These are phyloP conservation scores for Penelope pileata DNA, from an alignment of 2,113 vertebrate species.

Conservation along the genomic window DNA sequence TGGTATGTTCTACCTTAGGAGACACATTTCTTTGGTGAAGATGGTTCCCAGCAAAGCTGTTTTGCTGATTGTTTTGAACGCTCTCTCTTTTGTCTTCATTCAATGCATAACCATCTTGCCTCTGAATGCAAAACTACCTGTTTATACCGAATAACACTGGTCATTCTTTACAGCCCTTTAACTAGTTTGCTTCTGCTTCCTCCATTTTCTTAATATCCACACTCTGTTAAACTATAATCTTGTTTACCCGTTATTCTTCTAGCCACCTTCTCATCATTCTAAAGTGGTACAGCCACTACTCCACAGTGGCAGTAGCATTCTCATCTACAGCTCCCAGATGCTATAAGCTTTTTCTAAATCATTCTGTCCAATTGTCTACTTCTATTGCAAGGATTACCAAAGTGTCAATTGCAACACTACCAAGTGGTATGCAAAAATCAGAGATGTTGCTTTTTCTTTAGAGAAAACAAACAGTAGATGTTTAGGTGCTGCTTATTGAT, in stretches of 20 bases:
- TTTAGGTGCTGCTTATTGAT: background rate
- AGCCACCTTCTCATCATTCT: background rate
- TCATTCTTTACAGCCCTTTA: background rate
- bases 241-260: background rate
- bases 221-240: background rate
- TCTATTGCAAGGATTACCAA: background rate
- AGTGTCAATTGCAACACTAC: background rate
- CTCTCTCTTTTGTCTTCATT: background rate
- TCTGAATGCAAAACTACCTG: background rate
- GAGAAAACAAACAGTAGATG: background rate
- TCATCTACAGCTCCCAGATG: background rate
- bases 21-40: background rate
- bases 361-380: background rate
- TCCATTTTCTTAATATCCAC: background rate
- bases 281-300: background rate
- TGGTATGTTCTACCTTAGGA: background rate
- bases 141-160: background rate
- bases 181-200: background rate
- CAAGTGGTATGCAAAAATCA: background rate
- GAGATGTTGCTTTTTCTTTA: background rate
- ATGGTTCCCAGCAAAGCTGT: background rate
- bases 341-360: background rate
- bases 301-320: background rate
- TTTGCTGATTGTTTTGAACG: background rate
- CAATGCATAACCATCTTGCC: background rate